Evolutionary conservation across 2,888 invertebrate genomes (phyloP).

Genomic region (Lampropteryx suffumata): DNA sequence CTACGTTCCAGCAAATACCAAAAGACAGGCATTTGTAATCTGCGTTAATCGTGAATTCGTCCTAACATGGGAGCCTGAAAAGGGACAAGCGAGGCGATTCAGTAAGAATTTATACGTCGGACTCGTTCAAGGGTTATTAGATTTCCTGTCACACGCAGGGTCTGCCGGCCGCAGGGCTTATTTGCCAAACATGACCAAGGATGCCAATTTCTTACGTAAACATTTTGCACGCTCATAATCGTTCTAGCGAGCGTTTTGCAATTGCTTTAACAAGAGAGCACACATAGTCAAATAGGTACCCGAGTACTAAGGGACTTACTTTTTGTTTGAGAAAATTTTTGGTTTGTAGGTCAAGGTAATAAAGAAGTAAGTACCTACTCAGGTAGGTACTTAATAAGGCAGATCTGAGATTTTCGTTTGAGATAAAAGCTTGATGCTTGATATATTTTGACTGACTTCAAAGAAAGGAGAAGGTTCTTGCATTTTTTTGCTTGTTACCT

Average conservation of each 20-base stretch:
- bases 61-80: conserved; percentile 44
- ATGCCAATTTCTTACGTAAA: conserved; percentile 71
- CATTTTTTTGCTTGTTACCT: no score
- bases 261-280: conserved; percentile 9
- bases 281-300: no score
- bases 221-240: conserved; percentile 68
- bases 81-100: conserved; percentile 55
- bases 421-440: no score
- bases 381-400: no score
- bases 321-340: neutral
- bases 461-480: no score
- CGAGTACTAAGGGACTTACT: neutral
- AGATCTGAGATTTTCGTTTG: no score
- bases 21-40: no score
- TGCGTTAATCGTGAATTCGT: neutral
- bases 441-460: no score
- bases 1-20: no score
- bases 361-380: neutral
- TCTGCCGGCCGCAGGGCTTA: conserved; percentile 59
- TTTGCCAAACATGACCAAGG: conserved; percentile 71
- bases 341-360: no score
- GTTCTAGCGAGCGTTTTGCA: conserved; percentile 53
- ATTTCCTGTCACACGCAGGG: conserved; percentile 74
- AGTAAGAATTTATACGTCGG: conserved; percentile 64
- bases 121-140: conserved; percentile 71